Evolutionary conservation across 1,140 invertebrate species (phyloP).

Genomic region (Aradophagus sp.): DNA sequence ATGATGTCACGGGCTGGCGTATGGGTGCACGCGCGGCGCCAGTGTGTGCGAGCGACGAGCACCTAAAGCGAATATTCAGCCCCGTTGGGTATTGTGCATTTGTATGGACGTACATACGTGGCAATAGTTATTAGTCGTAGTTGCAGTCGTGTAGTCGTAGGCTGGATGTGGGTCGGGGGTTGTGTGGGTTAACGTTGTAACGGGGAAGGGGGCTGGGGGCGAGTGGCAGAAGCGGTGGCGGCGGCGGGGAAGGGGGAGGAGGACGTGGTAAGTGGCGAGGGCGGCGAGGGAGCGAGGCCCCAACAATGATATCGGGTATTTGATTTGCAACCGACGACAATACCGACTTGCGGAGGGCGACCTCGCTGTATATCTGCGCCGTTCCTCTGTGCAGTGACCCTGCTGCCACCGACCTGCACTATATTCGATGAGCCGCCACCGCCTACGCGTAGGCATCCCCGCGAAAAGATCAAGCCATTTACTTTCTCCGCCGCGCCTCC

Average conservation of each 20-base stretch:
- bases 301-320: slow-evolving; percentile 59
- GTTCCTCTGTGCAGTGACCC: slow-evolving; percentile 50
- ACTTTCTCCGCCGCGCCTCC: slow-evolving; percentile 1
- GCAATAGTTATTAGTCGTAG: slow-evolving; percentile 62
- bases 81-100: slow-evolving; percentile 52
- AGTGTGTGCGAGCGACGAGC: slow-evolving; percentile 35
- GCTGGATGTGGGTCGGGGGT: slow-evolving; percentile 45
- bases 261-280: slow-evolving; percentile 51
- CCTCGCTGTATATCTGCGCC: slow-evolving; percentile 50
- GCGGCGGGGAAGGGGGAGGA: slow-evolving; percentile 22
- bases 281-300: slow-evolving; percentile 30
- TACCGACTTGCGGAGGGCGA: slow-evolving; percentile 55
- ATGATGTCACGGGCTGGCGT: slow-evolving; percentile 1
- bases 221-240: not conserved
- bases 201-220: slow-evolving; percentile 1
- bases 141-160: slow-evolving; percentile 53
- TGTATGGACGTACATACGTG: slow-evolving; percentile 51
- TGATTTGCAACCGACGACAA: slow-evolving; percentile 59
- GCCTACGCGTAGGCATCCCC: slow-evolving; percentile 42
- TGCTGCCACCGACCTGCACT: slow-evolving; percentile 53
- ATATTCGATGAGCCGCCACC: slow-evolving; percentile 49
- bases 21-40: slow-evolving; percentile 1
- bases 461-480: slow-evolving; percentile 51
- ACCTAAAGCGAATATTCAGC: slow-evolving; percentile 56
- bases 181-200: slow-evolving; percentile 58